Base-by-base conservation (phyloP, 2,888 invertebrate genomes). In the Tachystola acroxantha region DNA sequence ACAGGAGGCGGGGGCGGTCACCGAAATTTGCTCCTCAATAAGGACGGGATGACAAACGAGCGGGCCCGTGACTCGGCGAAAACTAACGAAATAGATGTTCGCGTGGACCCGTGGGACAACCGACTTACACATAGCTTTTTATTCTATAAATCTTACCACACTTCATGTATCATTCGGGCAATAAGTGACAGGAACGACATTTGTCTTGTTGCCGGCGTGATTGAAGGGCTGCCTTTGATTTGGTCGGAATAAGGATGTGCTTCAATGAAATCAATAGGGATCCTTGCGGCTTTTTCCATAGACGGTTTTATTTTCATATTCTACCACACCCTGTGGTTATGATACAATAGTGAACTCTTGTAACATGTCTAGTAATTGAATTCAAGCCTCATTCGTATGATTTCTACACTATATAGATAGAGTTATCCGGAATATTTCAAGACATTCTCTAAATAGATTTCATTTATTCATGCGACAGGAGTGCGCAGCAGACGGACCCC, bases 121-220 rank as follows among this genome's bases (percentile, higher is more conserved):
- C 39, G 43, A 46, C 48, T 50, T 43, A 50, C 48, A 56, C 56
- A 50, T 44, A 42, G 48, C 50, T 54, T 58, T 58, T 54, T 55
- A 57, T 59, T 48, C 50, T 49, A 58, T 58, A 58, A 57, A 56
- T 58, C 55, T 52, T 52, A 40, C 46, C 47, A 48, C 38, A 49
- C 46, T 50, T 41, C 40, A 36, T 42, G 36, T 45, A 42, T 46
- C 42, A 48, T 45, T 42, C 36, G 27, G 20, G 26, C 30, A 30
- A 25, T 41, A 36, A 38, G 39, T 39, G 39, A 39, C 39, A 39
- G 32, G 16, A 20, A 14, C 10, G 10, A 34, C 29, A 38, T 36
- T 33, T 24, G 28, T 30, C 35, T 29, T 34, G 28, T 38, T 39
- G 22, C 9, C 34, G 16, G 11, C 27, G 30, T 25, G 10, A 20